phyloP scores from a whole-genome alignment of 2,113 vertebrate genomes.

The Ophiodon elongatus region DNA sequence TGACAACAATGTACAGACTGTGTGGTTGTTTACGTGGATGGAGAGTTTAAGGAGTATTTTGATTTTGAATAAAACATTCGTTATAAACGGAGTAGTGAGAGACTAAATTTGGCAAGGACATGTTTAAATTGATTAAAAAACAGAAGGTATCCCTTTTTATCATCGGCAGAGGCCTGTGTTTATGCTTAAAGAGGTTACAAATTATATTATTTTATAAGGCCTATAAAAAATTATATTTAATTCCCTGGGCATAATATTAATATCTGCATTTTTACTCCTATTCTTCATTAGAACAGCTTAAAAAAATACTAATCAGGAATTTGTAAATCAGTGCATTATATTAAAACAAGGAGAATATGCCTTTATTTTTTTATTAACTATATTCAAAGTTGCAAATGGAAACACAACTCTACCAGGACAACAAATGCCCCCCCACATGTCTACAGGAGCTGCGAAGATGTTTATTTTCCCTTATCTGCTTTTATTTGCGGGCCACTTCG shows the following conservation, averaged over 20 bases:
- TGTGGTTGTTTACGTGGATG: not conserved
- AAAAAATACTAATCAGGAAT: not conserved
- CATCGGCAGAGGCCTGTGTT: not conserved
- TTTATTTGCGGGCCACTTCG: not conserved
- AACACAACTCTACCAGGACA: not conserved
- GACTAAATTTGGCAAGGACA: not conserved
- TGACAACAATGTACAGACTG: slow-evolving; percentile 15
- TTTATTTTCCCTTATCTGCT: not conserved
- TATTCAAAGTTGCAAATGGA: not conserved
- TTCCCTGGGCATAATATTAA: not conserved
- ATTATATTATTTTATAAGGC: not conserved
- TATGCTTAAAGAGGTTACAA: not conserved
- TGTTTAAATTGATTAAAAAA: not conserved
- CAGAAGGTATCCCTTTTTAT: not conserved
- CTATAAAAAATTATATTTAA: not conserved
- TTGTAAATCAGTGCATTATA: not conserved
- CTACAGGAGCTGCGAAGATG: not conserved
- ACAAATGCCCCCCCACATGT: not conserved
- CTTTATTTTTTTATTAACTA: not conserved
- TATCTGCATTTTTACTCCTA: not conserved
- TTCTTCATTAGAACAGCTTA: not conserved
- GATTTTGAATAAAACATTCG: not conserved
- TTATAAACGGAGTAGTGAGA: not conserved
- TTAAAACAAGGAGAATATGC: not conserved
- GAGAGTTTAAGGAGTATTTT: not conserved